Evolutionary conservation across 1,140 invertebrate species (phyloP).

Genomic region (Drosophila melanogaster): DNA sequence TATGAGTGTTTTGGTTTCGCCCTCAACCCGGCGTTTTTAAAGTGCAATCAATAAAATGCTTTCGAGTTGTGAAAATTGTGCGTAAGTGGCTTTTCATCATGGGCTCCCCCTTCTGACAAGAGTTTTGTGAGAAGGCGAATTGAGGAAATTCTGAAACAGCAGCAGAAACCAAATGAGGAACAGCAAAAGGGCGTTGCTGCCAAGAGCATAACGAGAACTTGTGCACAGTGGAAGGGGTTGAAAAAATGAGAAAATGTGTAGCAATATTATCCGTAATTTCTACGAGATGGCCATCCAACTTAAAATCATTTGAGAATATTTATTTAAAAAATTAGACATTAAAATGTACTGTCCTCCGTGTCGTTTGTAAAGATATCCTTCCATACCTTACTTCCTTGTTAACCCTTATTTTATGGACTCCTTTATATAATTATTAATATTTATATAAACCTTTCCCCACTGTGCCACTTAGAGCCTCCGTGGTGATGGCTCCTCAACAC

Average conservation of each 20-base stretch:
- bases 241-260: not conserved
- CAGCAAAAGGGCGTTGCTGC: constrained; percentile 65
- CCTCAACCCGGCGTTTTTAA: constrained; percentile 55
- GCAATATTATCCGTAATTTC: too few species aligned
- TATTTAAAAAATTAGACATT: too few species aligned
- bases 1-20: constrained; percentile 64
- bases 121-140: not conserved
- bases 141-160: constrained; percentile 23
- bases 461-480: constrained; percentile 8
- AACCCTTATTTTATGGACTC: too few species aligned
- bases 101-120: constrained; percentile 17
- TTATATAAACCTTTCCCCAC: not conserved
- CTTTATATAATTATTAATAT: not conserved
- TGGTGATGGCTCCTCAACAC: constrained; percentile 8
- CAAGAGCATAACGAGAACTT: constrained; percentile 14
- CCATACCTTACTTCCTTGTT: not conserved
- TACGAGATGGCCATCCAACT: too few species aligned
- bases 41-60: constrained; percentile 79
- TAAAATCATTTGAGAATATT: too few species aligned
- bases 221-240: constrained; percentile 24
- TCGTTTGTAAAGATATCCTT: too few species aligned
- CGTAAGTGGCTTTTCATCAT: constrained; percentile 75
- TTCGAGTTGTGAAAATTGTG: constrained; percentile 78
- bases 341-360: too few species aligned
- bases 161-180: constrained; percentile 38